These are phyloP conservation scores for Spialia ferax DNA, from an alignment of 2,888 invertebrate species.

Conservation along the genomic window DNA sequence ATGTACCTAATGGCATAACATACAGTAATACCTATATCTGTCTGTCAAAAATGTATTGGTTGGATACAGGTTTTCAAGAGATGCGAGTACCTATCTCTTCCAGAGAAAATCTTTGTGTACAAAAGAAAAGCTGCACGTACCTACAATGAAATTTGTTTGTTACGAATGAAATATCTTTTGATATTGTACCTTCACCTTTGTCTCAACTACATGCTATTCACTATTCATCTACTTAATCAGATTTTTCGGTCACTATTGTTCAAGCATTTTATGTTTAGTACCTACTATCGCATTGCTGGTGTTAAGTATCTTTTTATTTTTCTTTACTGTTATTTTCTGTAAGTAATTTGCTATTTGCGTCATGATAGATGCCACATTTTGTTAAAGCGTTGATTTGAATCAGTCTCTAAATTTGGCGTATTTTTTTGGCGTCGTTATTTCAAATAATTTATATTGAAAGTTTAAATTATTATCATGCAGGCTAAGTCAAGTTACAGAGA, in stretches of 20 bases:
- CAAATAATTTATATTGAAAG: no score
- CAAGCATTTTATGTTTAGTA: constrained; percentile 11
- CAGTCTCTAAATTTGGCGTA: not conserved
- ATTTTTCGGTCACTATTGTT: constrained; percentile 16
- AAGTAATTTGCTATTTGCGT: not conserved
- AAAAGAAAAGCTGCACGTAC: constrained; percentile 8
- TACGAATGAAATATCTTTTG: not conserved
- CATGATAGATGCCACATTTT: no score
- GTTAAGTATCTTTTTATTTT: not conserved
- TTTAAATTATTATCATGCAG: no score
- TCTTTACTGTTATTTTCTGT: not conserved
- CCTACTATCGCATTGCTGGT: constrained; percentile 1
- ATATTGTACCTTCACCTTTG: not conserved
- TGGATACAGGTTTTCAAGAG: not conserved
- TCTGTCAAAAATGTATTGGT: not conserved
- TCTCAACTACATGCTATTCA: constrained; percentile 9
- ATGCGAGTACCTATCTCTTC: no score
- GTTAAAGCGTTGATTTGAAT: not conserved
- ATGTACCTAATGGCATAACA: no score
- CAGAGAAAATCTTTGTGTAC: not conserved
- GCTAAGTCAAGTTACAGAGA: no score
- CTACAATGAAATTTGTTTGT: constrained; percentile 12
- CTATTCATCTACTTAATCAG: constrained; percentile 4
- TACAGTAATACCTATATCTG: no score
- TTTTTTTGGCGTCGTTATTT: no score